These are phyloP conservation scores for Mormyrus hasselquistii DNA, from an alignment of 2,797 vertebrate genomes.

Conservation along the genomic window DNA sequence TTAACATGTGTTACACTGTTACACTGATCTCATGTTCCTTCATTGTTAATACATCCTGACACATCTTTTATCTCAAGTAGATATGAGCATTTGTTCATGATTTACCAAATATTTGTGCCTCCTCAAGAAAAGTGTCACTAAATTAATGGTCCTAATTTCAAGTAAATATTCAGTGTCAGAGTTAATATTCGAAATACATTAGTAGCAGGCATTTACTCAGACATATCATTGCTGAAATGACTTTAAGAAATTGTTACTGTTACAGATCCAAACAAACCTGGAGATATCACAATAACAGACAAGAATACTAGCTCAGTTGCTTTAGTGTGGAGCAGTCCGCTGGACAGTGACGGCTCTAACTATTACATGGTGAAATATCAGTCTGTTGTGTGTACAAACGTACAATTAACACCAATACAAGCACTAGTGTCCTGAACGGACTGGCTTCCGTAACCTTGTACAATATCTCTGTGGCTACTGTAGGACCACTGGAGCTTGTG, in stretches of 20 bases:
- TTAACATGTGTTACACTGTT: background rate
- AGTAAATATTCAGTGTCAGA: background rate
- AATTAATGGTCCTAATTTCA: background rate
- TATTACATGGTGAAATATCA: conserved; percentile 36
- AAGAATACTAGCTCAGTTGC: conserved; percentile 45
- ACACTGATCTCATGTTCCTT: background rate
- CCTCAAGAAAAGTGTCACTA: background rate
- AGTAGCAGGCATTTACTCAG: background rate
- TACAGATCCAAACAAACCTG: conserved; percentile 61
- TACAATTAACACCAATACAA: background rate
- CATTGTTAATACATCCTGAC: background rate
- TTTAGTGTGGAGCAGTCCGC: conserved; percentile 42
- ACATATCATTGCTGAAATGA: background rate
- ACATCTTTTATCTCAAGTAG: background rate
- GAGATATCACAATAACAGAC: conserved; percentile 24
- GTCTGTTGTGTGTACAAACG: background rate
- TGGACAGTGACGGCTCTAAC: conserved; percentile 43
- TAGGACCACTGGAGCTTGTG: conserved; percentile 34
- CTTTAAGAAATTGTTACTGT: background rate
- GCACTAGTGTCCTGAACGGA: conserved; percentile 23
- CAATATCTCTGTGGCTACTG: conserved; percentile 48
- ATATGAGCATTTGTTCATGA: background rate
- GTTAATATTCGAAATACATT: background rate
- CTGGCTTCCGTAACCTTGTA: conserved; percentile 54
- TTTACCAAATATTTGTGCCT: background rate